phyloP scores from a whole-genome alignment of 2,113 vertebrate species.

The Nipponia nippon region DNA sequence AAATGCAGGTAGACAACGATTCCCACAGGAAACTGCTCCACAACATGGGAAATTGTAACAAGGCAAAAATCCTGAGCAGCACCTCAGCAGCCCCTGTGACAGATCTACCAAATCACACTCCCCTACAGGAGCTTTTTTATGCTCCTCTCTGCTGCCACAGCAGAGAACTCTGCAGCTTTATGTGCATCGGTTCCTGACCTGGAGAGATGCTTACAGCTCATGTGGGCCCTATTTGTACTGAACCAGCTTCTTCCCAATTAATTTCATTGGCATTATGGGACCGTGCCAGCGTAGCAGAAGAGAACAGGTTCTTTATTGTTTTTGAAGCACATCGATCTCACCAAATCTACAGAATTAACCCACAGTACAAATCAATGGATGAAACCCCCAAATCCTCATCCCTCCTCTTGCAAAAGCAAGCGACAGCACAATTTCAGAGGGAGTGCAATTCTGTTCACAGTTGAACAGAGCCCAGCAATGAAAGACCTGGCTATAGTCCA shows the following conservation, averaged over 20 bases:
- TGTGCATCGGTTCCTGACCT: accelerated
- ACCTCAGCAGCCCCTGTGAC: background rate
- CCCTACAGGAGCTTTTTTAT: background rate
- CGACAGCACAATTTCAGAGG: background rate
- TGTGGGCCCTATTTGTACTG: background rate
- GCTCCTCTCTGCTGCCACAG: background rate
- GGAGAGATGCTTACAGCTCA: background rate
- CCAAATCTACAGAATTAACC: background rate
- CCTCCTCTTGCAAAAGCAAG: background rate
- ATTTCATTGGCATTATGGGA: background rate
- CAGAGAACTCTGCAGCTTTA: background rate
- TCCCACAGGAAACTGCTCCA: background rate
- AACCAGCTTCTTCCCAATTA: background rate
- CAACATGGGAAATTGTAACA: background rate
- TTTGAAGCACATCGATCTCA: background rate
- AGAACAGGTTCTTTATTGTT: background rate
- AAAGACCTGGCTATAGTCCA: background rate
- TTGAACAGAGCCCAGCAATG: background rate
- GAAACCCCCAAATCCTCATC: background rate
- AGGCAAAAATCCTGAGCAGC: background rate
- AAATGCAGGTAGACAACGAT: background rate
- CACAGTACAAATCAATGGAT: background rate
- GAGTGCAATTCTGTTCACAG: background rate
- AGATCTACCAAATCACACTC: background rate
- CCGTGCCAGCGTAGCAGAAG: background rate